Conservation (phyloP, 92 coral and sea anemone genomes). For the Blastomussa wellsi region DNA sequence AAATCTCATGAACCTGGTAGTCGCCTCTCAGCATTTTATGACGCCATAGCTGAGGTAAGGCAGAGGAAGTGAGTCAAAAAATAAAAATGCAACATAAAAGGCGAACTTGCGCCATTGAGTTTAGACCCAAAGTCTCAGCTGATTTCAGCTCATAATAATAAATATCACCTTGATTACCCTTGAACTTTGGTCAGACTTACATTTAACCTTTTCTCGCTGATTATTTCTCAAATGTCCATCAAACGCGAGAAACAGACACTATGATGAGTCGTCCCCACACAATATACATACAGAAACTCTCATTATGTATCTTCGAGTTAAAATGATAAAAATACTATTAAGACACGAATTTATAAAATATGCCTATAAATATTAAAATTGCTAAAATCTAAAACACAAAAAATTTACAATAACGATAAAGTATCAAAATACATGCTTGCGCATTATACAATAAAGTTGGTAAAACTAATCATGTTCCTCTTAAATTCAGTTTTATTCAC, state of each 20-base stretch:
- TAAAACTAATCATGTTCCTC: too few species aligned
- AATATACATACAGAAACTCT: too few species aligned
- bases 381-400: too few species aligned
- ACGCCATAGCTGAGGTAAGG: not conserved
- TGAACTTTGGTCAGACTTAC: not conserved
- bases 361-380: too few species aligned
- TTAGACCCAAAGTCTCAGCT: not conserved
- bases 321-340: too few species aligned
- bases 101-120: not conserved
- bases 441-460: too few species aligned
- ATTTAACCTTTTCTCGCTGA: not conserved
- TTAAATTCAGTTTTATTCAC: not conserved
- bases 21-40: not conserved
- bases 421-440: too few species aligned
- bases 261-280: not conserved
- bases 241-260: not conserved
- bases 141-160: not conserved
- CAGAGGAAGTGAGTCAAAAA: not conserved
- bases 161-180: not conserved
- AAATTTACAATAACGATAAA: too few species aligned
- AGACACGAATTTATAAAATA: too few species aligned
- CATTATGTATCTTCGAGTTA: too few species aligned
- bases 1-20: not conserved
- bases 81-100: not conserved
- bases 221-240: not conserved